Conservation (phyloP, 2,113 vertebrate species). For the Arvicanthis niloticus region DNA sequence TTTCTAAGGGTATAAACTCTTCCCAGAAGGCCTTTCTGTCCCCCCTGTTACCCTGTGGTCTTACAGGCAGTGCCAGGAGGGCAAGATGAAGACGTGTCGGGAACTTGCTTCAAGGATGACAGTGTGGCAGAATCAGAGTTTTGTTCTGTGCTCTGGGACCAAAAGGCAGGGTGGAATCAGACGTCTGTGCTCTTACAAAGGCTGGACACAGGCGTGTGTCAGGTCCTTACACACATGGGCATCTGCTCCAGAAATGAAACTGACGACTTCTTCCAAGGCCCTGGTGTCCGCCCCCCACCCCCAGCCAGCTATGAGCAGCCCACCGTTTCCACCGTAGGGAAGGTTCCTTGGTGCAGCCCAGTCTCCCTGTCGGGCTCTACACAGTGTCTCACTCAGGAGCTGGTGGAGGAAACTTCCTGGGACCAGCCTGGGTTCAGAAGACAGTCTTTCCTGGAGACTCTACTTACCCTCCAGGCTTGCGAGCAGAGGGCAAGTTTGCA, state of each 20-base stretch:
- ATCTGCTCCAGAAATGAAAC: not conserved
- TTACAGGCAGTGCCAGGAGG: not conserved
- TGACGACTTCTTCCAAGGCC: not conserved
- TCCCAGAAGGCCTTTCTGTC: not conserved
- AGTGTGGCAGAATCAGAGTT: not conserved
- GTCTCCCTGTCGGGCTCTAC: fast-evolving
- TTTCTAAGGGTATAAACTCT: not conserved
- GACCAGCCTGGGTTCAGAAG: not conserved
- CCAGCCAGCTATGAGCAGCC: too few relatives aligned
- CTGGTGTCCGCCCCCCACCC: not conserved
- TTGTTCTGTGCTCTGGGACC: not conserved
- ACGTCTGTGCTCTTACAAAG: not conserved
- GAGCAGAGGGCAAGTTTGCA: not conserved
- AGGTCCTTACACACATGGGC: not conserved
- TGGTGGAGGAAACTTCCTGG: too few relatives aligned
- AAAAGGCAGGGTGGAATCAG: not conserved
- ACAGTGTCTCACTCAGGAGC: not conserved
- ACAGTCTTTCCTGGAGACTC: not conserved
- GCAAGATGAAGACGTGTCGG: not conserved
- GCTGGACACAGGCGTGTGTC: fast-evolving
- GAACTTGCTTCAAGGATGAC: too few relatives aligned
- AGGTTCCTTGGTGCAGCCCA: too few relatives aligned
- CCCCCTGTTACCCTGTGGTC: too few relatives aligned
- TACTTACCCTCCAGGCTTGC: too few relatives aligned
- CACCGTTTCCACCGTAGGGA: not conserved